Base-by-base conservation (phyloP, 2,113 vertebrate genomes). In the Hiodon tergisus region DNA sequence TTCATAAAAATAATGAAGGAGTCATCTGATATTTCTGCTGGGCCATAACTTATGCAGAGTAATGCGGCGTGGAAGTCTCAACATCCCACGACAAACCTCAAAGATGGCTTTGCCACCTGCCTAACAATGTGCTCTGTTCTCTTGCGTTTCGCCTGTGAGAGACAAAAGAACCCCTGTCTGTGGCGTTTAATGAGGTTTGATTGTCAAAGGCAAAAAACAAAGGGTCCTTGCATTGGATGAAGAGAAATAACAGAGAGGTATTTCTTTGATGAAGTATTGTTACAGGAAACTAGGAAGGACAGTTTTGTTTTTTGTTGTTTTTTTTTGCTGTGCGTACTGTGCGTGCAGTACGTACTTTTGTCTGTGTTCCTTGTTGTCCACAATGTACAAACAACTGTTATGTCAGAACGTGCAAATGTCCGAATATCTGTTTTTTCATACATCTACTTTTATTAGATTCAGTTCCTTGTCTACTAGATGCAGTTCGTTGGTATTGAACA, bases 221-320 rank as follows among this genome's bases (percentile, higher is more conserved):
- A 76, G 4, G 67, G 55, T 7, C 60, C 58, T 71, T 65, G 75
- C 67, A 16, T 7, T 6, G 51, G 55, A 88, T 89, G 80, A 82
- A 81, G 48, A 86, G 84, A 88, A 87, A 91, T 90, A 89, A 82
- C 89, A 91, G 2, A 52, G 50, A n/a, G 13, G 54, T 31, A 31
- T 31, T 31, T 31, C 31, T 31, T 31, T 31, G 31, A 31, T 31
- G 6, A n/a, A 10, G 69, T 70, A 53, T 70, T 70, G 16, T 70
- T 70, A 31, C 51, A 65, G 68, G 58, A 71, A 71, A 76, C 60
- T 16, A 8, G 54, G n/a, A 63, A 71, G n/a, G n/a, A n/a, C 31
- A 54, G 59, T 63, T 60, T 10, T 31, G 9, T 60, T 17, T 8
- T 16, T 46, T 63, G 52, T 54, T 14, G 54, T 61, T 67, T 62